Evolutionary conservation across 37 sponge, comb jelly and placozoan genomes (phyloP), one percentile per base, ranked within the genome.

Genomic region (Theonella swinhoei): DNA sequence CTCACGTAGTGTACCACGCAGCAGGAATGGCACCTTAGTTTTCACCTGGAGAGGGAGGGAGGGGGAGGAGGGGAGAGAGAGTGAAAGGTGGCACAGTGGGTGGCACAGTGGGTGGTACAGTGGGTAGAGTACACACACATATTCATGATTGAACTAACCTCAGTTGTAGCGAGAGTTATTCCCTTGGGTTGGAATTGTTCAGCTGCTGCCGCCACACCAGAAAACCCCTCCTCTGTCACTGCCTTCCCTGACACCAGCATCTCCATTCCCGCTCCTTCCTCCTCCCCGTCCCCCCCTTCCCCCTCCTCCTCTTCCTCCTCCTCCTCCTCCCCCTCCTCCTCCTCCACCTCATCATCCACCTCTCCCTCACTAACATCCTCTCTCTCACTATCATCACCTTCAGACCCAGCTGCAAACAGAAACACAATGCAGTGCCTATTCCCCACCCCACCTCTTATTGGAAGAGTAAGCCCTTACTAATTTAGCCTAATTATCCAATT

Each of bases 21-120:
- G 88, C 25, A 99, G 90, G 88, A 96, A 95, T 0, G 99, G 99
- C n/a, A 99, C 91, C n/a, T 78, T 77, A 1, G 95, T 97, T 30
- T 89, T 86, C 42, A 93, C 94, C 92, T 91, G 65, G 14, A 85
- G 30, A 63, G 35, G 63, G 14, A 40, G 30, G 62, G 39, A 38
- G 36, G 3, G 4, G n/a, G n/a, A 22, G 5, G 23, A 14, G 9
- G 24, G 8, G n/a, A 37, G 24, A 29, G 67, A 66, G 31, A 66
- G 67, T 66, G n/a, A n/a, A n/a, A n/a, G n/a, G n/a, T n/a, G n/a
- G n/a, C n/a, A n/a, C n/a, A n/a, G n/a, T n/a, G n/a, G n/a, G n/a
- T n/a, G n/a, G n/a, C n/a, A n/a, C n/a, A n/a, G n/a, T n/a, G n/a
- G n/a, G n/a, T n/a, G n/a, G n/a, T n/a, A n/a, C n/a, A n/a, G n/a